Evolutionary conservation across 2,888 invertebrate species (phyloP), one percentile per base, ranked within the genome.

Genomic region (Amiota minor): DNA sequence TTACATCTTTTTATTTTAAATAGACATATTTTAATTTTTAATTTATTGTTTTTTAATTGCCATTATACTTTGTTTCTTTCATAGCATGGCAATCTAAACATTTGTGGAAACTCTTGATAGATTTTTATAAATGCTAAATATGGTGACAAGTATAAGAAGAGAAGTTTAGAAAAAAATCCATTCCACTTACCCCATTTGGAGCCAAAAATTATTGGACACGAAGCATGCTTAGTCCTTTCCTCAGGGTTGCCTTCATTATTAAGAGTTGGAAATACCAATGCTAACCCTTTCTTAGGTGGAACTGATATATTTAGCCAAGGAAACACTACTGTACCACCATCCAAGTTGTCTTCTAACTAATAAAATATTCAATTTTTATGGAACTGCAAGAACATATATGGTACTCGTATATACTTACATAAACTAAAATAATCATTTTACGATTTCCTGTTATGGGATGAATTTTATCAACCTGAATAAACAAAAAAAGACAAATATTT

Each of bases 161-260:
- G 23, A 23, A 16, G 46, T 74, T 62, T 73, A 67, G 61, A 61
- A 35, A 53, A 20, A 47, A 65, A 53, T 16, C 1, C 2, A 16
- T 12, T 35, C 3, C 47, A 10, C 53, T 56, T 72, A 80, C 79
- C 72, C 76, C 77, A 79, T 6, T 73, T 79, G 4, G 59, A 72
- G 65, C 81, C 81, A 55, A 76, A 74, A 2, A 80, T 71, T 12
- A 72, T 68, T 0, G 81, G 81, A n/a, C 81, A 80, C 49, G 74
- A 75, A 45, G 74, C 78, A 70, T 75, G 80, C 59, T 75, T 16
- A 18, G 69, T 49, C 1, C 75, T 74, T 8, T 16, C 10, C 70
- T 80, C 78, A 68, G 76, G 76, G 0, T 74, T 65, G 11, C 64
- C 74, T 0, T 50, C 56, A 14, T 68, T 71, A 53, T 75, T 23